Evolutionary conservation across 92 coral and sea anemone species (phyloP).

Genomic region (Chrysogorgia sp.): DNA sequence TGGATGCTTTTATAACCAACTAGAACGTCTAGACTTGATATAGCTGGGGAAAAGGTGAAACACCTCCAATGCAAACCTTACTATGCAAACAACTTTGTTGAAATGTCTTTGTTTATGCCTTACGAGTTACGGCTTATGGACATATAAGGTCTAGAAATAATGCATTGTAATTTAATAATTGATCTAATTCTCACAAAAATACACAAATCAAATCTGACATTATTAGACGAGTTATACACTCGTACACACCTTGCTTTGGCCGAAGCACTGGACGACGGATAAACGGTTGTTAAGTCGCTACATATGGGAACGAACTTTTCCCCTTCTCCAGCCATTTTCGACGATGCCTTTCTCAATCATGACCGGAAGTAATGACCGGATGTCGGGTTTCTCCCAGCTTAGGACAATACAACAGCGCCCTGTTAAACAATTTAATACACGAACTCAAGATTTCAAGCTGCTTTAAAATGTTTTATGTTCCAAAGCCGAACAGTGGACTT

Average conservation of each 20-base stretch:
- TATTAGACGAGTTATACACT: no score
- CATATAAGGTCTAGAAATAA: neutral
- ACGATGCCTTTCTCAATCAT: neutral
- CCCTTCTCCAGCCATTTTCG: slow-evolving; percentile 21
- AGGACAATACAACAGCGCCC: neutral
- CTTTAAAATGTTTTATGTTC: slow-evolving; percentile 7
- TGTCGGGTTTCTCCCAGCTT: neutral
- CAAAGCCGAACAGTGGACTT: neutral
- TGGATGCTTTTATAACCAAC: no score
- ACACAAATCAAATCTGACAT: neutral
- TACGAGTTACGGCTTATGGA: no score
- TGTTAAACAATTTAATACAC: neutral
- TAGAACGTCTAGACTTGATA: no score
- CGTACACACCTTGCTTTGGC: slow-evolving; percentile 14
- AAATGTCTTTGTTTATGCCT: neutral
- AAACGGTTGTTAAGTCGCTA: slow-evolving; percentile 15
- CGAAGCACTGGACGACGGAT: slow-evolving; percentile 23
- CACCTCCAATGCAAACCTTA: neutral
- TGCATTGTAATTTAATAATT: no score
- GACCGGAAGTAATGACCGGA: slow-evolving; percentile 20
- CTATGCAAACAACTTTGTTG: neutral
- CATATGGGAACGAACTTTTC: slow-evolving; percentile 34
- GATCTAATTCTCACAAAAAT: neutral
- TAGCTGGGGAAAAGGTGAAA: neutral
- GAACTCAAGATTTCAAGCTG: neutral